Base-by-base conservation (phyloP, 2,797 vertebrate species). In the Neosilurus mollespiculum region DNA sequence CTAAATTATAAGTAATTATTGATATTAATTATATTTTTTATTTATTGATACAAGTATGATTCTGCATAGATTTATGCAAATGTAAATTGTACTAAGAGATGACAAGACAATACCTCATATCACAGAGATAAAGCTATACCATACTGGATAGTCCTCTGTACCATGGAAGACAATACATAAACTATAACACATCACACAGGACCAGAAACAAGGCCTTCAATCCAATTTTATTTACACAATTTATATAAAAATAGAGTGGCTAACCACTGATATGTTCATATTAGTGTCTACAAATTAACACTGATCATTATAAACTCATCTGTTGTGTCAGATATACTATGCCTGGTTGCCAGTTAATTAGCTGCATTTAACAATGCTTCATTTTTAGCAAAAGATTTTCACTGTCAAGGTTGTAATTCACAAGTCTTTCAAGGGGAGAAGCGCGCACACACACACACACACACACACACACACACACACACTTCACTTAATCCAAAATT, bases 71-170 rank as follows among this genome's bases (percentile, higher is more conserved):
- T 77, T 62, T 43, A n/a, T 77, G 56, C 14, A 22, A 59, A 15
- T 4, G 30, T 43, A 26, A 62, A 24, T 43, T 43, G 43, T 43
- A 43, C 8, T 43, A 43, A 49, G 3, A 77, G 43, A 49, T 62
- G 37, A 18, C 12, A 7, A n/a, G 30, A 43, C 34, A 24, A 9
- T 61, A n/a, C 16, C 30, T 43, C 12, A 62, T 61, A 61, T 61
- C 75, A 43, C 58, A 62, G 58, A 76, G 30, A 62, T 62, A 77
- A 61, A 77, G 73, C 30, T 76, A 37, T 76, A 76, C 59, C 20
- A 76, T 59, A 61, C 56, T 59, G 56, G 56, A n/a, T 37, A 43
- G 22, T 10, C 20, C 22, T 61, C 43, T 61, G 54, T 26, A 26
- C 20, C 43, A 14, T 77, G 14, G 12, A 62, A 16, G 75, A 77